Percentiles rank a stretch among this genome's conserved stretches.
Conservation (phyloP, 64 coral and sea anemone species). For the Acropora yongei region DNA sequence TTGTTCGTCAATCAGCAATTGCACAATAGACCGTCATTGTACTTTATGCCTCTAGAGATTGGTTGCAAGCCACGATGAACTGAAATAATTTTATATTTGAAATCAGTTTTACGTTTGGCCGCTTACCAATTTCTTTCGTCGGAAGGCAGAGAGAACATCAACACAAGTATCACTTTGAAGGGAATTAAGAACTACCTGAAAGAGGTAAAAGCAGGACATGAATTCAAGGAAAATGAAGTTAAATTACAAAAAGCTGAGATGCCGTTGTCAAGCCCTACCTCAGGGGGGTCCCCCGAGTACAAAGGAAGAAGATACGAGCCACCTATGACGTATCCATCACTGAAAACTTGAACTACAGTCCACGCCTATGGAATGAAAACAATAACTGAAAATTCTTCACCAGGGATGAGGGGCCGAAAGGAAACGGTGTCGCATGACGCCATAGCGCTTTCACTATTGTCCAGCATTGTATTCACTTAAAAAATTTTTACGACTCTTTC, state of each 20-base stretch:
- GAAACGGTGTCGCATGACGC: too few species aligned
- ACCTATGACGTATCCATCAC: slow-evolving; percentile 76
- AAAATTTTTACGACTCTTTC: neutral
- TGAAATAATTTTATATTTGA: too few species aligned
- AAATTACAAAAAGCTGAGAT: neutral
- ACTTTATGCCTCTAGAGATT: too few species aligned
- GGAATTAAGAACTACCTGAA: slow-evolving; percentile 71
- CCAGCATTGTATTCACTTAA: too few species aligned
- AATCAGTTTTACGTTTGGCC: neutral
- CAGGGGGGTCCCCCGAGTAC: slow-evolving; percentile 65
- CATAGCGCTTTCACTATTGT: too few species aligned
- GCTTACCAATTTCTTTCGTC: neutral
- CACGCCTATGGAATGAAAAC: slow-evolving; percentile 51
- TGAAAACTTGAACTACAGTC: slow-evolving; percentile 76
- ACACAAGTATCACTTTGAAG: slow-evolving; percentile 62
- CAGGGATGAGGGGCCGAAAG: neutral
- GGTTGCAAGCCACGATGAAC: too few species aligned
- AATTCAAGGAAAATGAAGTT: too few species aligned
- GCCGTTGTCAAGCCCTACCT: slow-evolving; percentile 22
- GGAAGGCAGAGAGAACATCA: slow-evolving; percentile 68
- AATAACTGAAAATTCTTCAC: neutral
- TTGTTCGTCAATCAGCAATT: too few species aligned
- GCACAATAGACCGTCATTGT: too few species aligned
- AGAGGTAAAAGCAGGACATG: neutral
- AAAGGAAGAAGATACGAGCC: slow-evolving; percentile 86